Conservation (phyloP, 2,797 vertebrate species). For the Tympanoctomys barrerae region DNA sequence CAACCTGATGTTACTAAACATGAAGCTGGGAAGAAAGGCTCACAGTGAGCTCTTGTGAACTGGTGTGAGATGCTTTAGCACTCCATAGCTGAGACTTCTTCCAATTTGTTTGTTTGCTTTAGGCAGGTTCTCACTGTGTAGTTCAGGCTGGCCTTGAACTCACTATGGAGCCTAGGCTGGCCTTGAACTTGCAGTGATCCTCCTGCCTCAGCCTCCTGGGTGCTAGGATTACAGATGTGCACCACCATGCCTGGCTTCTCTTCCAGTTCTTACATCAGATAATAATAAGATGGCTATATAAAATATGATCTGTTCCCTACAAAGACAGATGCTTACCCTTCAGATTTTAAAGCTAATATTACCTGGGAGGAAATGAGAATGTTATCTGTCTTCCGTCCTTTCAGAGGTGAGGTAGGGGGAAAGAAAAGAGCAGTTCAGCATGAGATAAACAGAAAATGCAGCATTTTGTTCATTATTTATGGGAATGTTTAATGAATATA, state of each 20-base stretch:
- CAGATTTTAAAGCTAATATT: background rate
- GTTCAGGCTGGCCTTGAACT: background rate
- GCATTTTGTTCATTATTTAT: conserved; percentile 19
- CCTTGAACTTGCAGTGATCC: background rate
- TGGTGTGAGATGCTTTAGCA: background rate
- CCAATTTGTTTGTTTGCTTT: background rate
- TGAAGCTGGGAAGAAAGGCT: background rate
- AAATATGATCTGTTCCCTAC: background rate
- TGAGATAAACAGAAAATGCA: conserved; percentile 41
- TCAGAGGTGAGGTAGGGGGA: background rate
- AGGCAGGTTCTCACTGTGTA: background rate
- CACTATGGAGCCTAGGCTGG: no score
- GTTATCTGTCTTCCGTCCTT: background rate
- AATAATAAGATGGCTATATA: background rate
- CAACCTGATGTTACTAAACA: background rate
- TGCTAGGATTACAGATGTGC: background rate
- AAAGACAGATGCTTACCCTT: background rate
- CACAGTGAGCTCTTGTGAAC: background rate
- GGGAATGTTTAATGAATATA: conserved; percentile 33
- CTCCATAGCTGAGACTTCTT: background rate
- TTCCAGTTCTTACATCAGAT: conserved; percentile 42
- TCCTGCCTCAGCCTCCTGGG: background rate
- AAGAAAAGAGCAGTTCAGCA: background rate
- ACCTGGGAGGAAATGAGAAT: background rate
- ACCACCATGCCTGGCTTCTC: background rate